A percentile compares a stretch with the other conserved stretches of the same genome.
These are phyloP conservation scores for Griposia aprilina DNA, from an alignment of 2,888 invertebrate species.

Conservation along the genomic window DNA sequence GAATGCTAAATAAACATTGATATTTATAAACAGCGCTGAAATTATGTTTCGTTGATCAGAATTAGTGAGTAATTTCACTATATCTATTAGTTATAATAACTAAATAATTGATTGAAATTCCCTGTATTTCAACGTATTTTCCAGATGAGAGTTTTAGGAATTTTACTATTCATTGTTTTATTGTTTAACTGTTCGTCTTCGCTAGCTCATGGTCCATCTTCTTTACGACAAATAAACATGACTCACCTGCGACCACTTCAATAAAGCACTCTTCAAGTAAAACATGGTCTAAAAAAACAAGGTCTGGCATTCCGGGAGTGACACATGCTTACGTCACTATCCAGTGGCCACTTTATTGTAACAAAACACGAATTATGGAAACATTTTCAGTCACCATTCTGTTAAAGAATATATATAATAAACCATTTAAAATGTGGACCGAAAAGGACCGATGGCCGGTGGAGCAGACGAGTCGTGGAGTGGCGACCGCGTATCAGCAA, in stretches of 20 bases:
- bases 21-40: background rate
- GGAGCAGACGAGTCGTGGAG: no score
- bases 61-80: background rate
- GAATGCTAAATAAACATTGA: slow-evolving; percentile 13
- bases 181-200: background rate
- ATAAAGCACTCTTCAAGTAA: slow-evolving; percentile 23
- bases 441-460: no score
- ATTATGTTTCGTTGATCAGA: background rate
- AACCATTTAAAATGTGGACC: no score
- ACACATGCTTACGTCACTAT: no score
- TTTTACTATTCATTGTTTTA: background rate
- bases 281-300: no score
- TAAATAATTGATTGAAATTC: background rate
- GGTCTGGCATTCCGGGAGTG: no score
- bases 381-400: no score
- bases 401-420: no score
- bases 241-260: slow-evolving; percentile 33
- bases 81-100: background rate
- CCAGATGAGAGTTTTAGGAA: background rate
- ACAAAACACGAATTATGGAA: no score
- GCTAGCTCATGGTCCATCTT: slow-evolving; percentile 1
- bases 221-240: slow-evolving; percentile 33
- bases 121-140: background rate
- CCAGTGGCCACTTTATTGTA: no score
- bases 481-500: no score